phyloP scores from a whole-genome alignment of 2,888 invertebrate genomes.

The Dryococelus australis region DNA sequence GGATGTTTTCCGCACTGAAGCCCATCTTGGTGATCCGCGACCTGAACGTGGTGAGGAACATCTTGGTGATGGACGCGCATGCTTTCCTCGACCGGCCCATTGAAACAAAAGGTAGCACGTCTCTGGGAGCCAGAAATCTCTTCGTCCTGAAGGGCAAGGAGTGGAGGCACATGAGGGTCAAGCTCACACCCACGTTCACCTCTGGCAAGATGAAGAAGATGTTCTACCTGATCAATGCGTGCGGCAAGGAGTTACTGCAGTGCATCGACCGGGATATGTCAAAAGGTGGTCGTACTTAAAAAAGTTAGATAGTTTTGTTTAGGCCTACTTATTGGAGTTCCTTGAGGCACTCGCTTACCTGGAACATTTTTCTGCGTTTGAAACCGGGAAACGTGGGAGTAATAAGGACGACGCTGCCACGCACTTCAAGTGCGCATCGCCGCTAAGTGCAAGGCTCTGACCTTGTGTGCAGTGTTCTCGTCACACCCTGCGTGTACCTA shows the following conservation, averaged over 20 bases:
- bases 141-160: slow-evolving; percentile 20
- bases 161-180: slow-evolving; percentile 28
- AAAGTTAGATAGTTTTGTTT: too few relatives aligned
- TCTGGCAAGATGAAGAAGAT: slow-evolving; percentile 37
- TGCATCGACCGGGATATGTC: neutral
- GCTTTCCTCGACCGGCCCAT: slow-evolving; percentile 17
- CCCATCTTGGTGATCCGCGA: slow-evolving; percentile 29
- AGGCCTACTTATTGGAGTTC: too few relatives aligned
- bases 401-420: too few relatives aligned
- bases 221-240: slow-evolving; percentile 32
- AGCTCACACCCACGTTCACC: slow-evolving; percentile 30
- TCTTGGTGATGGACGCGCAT: slow-evolving; percentile 35
- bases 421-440: too few relatives aligned
- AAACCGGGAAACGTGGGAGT: too few relatives aligned
- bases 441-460: too few relatives aligned
- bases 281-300: neutral
- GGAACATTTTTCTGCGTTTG: too few relatives aligned
- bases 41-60: neutral
- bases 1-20: slow-evolving; percentile 26
- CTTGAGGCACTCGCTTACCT: too few relatives aligned
- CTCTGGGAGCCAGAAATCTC: slow-evolving; percentile 22
- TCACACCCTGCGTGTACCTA: too few relatives aligned
- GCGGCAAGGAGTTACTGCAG: slow-evolving; percentile 16
- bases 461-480: too few relatives aligned
- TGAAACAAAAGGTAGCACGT: neutral